These are phyloP conservation scores for Crotalus helleri DNA, from an alignment of 2,113 vertebrate genomes.

Conservation along the genomic window DNA sequence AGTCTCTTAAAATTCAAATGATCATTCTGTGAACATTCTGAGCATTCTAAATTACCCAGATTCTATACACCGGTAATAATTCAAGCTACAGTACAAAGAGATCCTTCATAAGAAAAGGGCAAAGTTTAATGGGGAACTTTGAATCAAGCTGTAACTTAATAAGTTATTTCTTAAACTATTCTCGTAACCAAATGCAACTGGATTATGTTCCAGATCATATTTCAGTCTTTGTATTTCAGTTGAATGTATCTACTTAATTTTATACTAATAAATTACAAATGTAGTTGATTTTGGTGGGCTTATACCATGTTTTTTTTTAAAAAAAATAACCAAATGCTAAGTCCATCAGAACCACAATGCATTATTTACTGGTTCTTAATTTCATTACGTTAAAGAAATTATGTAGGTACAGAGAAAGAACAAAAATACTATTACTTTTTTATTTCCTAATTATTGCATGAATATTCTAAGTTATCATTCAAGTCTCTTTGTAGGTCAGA, in stretches of 20 bases:
- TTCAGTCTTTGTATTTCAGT: background rate
- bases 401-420: background rate
- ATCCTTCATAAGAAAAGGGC: background rate
- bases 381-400: background rate
- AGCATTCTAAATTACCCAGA: background rate
- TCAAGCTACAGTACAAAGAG: background rate
- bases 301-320: background rate
- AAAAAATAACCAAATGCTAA: background rate
- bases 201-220: background rate
- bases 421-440: background rate
- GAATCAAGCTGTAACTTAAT: slow-evolving; percentile 9
- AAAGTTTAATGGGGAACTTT: slow-evolving; percentile 33
- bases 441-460: background rate
- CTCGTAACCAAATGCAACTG: background rate
- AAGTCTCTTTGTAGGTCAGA: background rate
- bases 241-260: background rate
- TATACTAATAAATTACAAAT: background rate
- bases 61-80: background rate
- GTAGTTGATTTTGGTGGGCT: background rate
- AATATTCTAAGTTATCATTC: background rate
- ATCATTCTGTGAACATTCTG: background rate
- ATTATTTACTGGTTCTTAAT: background rate
- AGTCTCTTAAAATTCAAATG: background rate
- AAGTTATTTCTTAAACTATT: slow-evolving; percentile 52
- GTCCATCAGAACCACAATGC: background rate